Evolutionary conservation across 2,888 invertebrate genomes (phyloP), one percentile per base, ranked within the genome.

Genomic region (Rugalucina vietnamica): DNA sequence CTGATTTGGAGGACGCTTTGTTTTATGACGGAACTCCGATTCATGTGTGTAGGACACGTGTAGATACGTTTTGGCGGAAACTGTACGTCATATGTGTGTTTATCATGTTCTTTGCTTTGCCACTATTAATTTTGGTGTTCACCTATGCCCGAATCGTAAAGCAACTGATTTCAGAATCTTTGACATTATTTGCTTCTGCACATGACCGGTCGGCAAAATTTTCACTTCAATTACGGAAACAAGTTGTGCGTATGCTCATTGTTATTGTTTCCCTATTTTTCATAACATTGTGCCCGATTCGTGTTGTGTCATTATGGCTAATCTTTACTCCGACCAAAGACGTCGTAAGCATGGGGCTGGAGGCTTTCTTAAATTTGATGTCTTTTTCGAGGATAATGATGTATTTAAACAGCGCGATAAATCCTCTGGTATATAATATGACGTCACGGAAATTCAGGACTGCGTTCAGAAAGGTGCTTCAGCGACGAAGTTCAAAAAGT

Each of bases 391-490:
- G 98, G 89, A 86, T 91, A 24, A 88, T 98, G 97, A 95, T 98
- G 90, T 98, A 98, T 95, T 96, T 98, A 76, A 98, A 98, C 95
- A 98, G 98, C 71, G 98, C 98, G 12, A 97, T 98, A 76, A 98
- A 98, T 95, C 98, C 98, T 21, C 97, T 98, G 92, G 95, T 98
- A 75, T 98, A 98, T 95, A 98, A 98, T 94, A 96, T 98, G 76
- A 98, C 98, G 97, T 98, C 98, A 82, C 97, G 98, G 0, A 98
- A 98, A 94, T 98, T 98, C 95, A 96, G 98, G 21, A 97, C 89
- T n/a, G 94, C 92, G 1, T 92, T 92, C 79, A 82, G 83, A 14
- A 43, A 79, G 4, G 79, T 87, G 12, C 49, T 84, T n/a, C 43
- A 57, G 29, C 65, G 81, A n/a, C 54, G 4, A 18, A 8, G 54